Percentiles rank a stretch among this genome's conserved stretches.
Conservation (phyloP, 2,113 vertebrate species). For the Circaetus gallicus region DNA sequence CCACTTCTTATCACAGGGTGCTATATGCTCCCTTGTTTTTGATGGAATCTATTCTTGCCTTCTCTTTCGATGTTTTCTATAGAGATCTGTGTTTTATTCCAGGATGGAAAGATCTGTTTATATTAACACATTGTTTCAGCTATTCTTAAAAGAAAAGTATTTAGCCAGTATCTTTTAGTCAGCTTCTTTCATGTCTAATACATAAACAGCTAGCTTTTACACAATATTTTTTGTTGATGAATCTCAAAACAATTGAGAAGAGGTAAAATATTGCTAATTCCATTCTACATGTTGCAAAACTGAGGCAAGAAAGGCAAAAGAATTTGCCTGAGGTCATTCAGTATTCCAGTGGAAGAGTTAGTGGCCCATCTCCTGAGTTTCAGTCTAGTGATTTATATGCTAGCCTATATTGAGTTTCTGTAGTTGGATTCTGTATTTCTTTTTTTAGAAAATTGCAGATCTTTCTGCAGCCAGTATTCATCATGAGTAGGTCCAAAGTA, state of each 20-base stretch:
- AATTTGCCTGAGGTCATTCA: not conserved
- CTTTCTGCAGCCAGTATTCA: slow-evolving; percentile 17
- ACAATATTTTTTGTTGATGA: not conserved
- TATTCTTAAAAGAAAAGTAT: not conserved
- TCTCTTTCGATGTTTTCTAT: not conserved
- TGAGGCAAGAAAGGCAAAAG: not conserved
- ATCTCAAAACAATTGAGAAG: not conserved
- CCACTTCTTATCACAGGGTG: not conserved
- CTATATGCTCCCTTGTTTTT: not conserved
- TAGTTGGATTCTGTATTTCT: not conserved
- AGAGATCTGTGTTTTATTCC: not conserved
- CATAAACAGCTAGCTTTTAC: not conserved
- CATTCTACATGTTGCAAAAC: not conserved
- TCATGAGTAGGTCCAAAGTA: slow-evolving; percentile 5
- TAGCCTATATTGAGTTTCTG: slow-evolving; percentile 4
- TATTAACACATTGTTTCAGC: not conserved
- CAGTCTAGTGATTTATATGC: not conserved
- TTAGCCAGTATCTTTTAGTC: not conserved
- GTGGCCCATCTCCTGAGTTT: slow-evolving; percentile 1
- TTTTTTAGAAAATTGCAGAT: slow-evolving; percentile 27
- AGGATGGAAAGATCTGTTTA: not conserved
- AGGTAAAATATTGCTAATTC: not conserved
- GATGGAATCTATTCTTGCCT: not conserved
- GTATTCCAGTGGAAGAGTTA: not conserved
- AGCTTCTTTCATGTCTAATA: not conserved